phyloP scores from a whole-genome alignment of 2,113 vertebrate species.

The Tragelaphus scriptus region DNA sequence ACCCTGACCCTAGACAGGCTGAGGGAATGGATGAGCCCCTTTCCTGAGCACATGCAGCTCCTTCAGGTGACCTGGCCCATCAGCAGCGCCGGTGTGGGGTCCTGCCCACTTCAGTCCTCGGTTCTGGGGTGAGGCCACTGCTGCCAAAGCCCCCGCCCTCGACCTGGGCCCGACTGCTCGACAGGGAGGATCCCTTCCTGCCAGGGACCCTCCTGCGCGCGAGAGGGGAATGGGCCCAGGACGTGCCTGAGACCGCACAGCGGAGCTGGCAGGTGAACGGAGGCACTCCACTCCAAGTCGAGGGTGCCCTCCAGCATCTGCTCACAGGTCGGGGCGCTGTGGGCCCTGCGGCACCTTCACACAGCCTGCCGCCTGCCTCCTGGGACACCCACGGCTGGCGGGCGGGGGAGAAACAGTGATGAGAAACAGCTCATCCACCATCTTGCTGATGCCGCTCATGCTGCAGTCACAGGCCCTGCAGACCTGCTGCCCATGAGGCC shows the following conservation, averaged over 20 bases:
- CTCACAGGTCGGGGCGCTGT: neutral
- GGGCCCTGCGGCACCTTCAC: neutral
- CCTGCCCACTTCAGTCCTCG: neutral
- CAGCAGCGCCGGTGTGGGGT: accelerated
- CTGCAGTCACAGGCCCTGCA: accelerated
- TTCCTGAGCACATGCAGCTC: neutral
- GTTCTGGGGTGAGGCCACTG: neutral
- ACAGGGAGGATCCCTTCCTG: neutral
- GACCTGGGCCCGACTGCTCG: too few species aligned
- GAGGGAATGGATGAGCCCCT: accelerated
- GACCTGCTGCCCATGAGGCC: accelerated
- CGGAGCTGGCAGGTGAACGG: accelerated
- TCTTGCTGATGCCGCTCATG: accelerated
- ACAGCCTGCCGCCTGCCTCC: neutral
- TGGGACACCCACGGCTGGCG: neutral
- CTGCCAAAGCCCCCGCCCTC: neutral
- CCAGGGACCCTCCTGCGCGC: accelerated
- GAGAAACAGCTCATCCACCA: neutral
- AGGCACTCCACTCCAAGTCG: neutral
- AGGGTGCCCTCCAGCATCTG: neutral
- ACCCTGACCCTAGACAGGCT: neutral
- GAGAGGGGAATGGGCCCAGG: accelerated
- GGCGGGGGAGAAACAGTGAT: neutral
- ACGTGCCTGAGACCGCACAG: accelerated
- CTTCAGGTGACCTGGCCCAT: neutral